phyloP scores from a whole-genome alignment of 2,113 vertebrate genomes.

The Plecotus auritus region DNA sequence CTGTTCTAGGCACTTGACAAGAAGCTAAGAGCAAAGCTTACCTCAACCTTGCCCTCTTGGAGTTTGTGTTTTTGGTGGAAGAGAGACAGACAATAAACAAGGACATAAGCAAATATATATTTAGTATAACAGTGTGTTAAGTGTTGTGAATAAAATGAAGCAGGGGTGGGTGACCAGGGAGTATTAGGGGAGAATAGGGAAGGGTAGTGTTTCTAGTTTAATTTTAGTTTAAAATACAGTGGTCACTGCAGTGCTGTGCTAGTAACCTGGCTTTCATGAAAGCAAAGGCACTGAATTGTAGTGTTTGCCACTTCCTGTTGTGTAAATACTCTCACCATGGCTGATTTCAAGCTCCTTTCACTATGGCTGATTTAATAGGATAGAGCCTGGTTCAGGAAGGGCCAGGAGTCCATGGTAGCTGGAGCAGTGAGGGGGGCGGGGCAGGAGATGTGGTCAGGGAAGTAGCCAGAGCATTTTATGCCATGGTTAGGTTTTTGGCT shows the following conservation, averaged over 20 bases:
- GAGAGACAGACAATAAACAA: not conserved
- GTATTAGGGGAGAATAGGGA: not conserved
- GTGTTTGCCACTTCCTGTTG: not conserved
- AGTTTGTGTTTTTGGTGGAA: not conserved
- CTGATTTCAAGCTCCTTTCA: not conserved
- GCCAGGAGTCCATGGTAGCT: not conserved
- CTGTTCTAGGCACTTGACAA: not conserved
- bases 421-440: not conserved
- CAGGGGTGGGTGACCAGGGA: fast-evolving
- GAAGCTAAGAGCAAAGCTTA: not conserved
- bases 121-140: not conserved
- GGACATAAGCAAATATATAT: not conserved
- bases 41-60: not conserved
- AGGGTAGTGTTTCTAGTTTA: not conserved
- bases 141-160: not conserved
- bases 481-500: not conserved
- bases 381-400: not conserved
- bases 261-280: not conserved
- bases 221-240: not conserved
- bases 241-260: not conserved
- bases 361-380: not conserved
- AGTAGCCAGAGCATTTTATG: not conserved
- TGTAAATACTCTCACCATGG: not conserved
- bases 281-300: not conserved
- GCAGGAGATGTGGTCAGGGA: not conserved